Evolutionary conservation across 1,140 invertebrate genomes (phyloP), one percentile per base, ranked within the genome.

Genomic region (Oedothorax gibbosus): DNA sequence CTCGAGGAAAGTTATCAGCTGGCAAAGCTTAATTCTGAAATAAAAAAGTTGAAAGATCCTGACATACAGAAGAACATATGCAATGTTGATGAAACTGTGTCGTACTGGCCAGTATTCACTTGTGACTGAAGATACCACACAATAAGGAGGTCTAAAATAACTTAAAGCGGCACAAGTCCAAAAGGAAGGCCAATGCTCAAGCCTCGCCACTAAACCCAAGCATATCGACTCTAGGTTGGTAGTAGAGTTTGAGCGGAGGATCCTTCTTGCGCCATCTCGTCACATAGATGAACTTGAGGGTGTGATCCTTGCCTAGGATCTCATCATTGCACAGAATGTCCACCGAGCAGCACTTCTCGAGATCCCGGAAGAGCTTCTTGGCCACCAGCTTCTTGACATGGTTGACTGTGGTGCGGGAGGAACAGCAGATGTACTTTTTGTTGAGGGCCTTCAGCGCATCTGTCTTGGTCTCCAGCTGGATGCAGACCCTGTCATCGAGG

Each of bases 321-420:
- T 84, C 81, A 57, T 84, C 81, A 68, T 84, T 84, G 69, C 81
- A 84, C 20, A 84, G 60, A 49, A 84, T 84, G 35, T 84, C 81
- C 10, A 84, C 81, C 65, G 71, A 66, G 11, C 72, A 62, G 68
- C 76, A 84, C 18, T 84, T 84, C 35, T 76, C 51, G 10, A 84
- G 57, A 51, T 84, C 81, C 3, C n/a, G 49, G 18, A 76, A 84
- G 15, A 84, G 51, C 49, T 84, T 84, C 51, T 84, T 84, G 7
- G 81, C 81, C 54, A 84, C 53, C 9, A 84, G 72, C 57, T 84
- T 84, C 50, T 84, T 84, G 10, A 84, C 72, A 68, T 84, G 81
- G 20, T 72, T 64, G 51, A 84, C 71, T 11, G 81, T 84, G 12
- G 81, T 84, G 50, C 71, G 72, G n/a, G 81, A 84, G 2, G 81